Percentiles rank a stretch among this genome's conserved stretches.
phyloP scores from a whole-genome alignment of 2,113 vertebrate genomes.

The Trinectes maculatus region DNA sequence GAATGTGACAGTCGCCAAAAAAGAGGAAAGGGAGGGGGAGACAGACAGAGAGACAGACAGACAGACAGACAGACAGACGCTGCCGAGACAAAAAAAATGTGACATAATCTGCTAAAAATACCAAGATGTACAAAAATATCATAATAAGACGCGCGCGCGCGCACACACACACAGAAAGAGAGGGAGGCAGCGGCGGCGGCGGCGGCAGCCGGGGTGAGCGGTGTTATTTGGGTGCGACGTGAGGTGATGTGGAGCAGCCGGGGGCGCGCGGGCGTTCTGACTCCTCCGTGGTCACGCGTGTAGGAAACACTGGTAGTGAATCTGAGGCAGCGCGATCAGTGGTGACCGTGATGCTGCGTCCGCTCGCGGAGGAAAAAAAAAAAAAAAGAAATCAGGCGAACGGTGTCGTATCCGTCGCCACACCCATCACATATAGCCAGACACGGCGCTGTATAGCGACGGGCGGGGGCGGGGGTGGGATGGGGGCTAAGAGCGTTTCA shows the following conservation, averaged over 20 bases:
- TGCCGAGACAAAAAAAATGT: background rate
- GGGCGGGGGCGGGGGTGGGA: background rate
- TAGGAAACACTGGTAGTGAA: conserved; percentile 40
- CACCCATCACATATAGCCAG: conserved; percentile 73
- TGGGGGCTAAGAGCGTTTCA: conserved; percentile 18
- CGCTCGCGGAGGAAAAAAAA: conserved; percentile 35
- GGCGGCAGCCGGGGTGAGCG: conserved; percentile 9
- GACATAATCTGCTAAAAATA: background rate
- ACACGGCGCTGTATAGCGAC: conserved; percentile 20
- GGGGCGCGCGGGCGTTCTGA: conserved; percentile 48
- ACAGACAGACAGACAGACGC: background rate
- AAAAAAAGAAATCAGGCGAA: conserved; percentile 3
- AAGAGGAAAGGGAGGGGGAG: background rate
- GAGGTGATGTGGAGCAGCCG: conserved; percentile 49
- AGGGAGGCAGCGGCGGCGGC: background rate
- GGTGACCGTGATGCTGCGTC: conserved; percentile 60
- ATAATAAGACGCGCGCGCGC: too few species aligned
- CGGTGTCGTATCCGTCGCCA: conserved; percentile 66
- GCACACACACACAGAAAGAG: too few species aligned
- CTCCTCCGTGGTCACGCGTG: conserved; percentile 59
- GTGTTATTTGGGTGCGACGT: conserved; percentile 25
- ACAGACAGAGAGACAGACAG: conserved; percentile 22
- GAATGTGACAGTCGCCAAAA: conserved; percentile 20
- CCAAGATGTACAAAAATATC: too few species aligned
- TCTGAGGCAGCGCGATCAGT: conserved; percentile 57